phyloP scores from a whole-genome alignment of 2,113 vertebrate species.

The Nothoprocta perdicaria region DNA sequence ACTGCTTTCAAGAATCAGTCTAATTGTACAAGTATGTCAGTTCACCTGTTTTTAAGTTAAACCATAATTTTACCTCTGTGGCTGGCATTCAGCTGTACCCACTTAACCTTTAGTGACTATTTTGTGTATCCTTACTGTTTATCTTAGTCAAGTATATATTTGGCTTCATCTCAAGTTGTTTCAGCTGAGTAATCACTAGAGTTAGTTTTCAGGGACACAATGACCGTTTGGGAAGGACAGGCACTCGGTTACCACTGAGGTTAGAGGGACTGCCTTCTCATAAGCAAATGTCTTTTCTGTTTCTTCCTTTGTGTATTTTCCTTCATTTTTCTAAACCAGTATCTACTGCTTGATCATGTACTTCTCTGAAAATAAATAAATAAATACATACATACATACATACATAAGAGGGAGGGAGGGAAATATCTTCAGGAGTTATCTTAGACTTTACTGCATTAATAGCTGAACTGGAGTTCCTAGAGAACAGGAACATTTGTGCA shows the following conservation, averaged over 20 bases:
- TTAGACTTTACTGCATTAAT: not conserved
- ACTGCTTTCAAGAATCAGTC: not conserved
- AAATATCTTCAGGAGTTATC: not conserved
- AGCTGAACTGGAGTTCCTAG: not conserved
- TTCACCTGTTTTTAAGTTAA: not conserved
- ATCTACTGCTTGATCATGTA: not conserved
- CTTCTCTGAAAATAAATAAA: not conserved
- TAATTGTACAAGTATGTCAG: not conserved
- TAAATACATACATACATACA: too few species aligned
- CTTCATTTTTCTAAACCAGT: not conserved
- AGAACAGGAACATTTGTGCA: not conserved
- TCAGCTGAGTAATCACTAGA: not conserved
- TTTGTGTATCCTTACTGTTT: not conserved
- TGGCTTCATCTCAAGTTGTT: not conserved
- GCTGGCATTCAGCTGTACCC: not conserved
- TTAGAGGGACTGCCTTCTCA: not conserved
- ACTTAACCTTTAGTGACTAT: not conserved
- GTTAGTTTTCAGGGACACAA: not conserved
- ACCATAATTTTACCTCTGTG: not conserved
- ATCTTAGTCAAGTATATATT: not conserved
- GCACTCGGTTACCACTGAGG: not conserved
- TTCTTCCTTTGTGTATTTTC: not conserved
- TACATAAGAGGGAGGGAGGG: too few species aligned
- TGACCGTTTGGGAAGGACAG: not conserved
- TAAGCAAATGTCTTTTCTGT: not conserved